Conservation (phyloP, 2,888 invertebrate genomes). For the Agrilus cyanescens region DNA sequence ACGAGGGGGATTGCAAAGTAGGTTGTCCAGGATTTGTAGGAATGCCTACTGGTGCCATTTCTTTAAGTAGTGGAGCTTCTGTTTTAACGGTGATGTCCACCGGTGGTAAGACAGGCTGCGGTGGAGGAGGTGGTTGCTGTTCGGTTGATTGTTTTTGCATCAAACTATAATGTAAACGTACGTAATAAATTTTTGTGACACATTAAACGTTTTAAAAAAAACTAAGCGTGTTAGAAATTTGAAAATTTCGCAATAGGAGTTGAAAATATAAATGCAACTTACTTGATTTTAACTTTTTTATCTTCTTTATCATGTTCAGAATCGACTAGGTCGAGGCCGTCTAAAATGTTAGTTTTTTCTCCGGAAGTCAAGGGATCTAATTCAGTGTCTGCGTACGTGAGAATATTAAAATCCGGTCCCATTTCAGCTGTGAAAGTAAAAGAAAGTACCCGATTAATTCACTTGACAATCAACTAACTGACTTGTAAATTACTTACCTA, state of each 20-base stretch:
- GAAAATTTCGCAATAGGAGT: too few relatives aligned
- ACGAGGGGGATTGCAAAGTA: constrained; percentile 16
- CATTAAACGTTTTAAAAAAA: too few relatives aligned
- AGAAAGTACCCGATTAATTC: constrained; percentile 7
- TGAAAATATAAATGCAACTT: too few relatives aligned
- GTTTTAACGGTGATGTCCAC: background rate
- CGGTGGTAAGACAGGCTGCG: background rate
- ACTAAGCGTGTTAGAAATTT: too few relatives aligned
- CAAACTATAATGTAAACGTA: too few relatives aligned
- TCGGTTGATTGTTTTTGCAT: constrained; percentile 9
- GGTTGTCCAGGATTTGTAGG: constrained; percentile 10
- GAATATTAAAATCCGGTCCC: constrained; percentile 88
- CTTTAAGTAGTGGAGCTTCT: background rate
- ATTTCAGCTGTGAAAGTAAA: constrained; percentile 61
- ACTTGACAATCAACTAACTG: background rate
- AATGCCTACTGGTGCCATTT: constrained; percentile 8
- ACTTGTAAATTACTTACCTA: constrained; percentile 35
- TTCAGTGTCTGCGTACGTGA: constrained; percentile 92
- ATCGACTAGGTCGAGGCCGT: constrained; percentile 72
- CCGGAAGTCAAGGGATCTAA: constrained; percentile 68
- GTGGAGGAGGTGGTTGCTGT: constrained; percentile 6
- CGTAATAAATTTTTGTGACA: too few relatives aligned
- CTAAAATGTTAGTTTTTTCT: constrained; percentile 74
- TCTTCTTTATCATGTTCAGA: constrained; percentile 59
- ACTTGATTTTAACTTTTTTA: constrained; percentile 29